These are phyloP conservation scores for Drosophila anomalata DNA, from an alignment of 2,888 invertebrate species.

Conservation along the genomic window DNA sequence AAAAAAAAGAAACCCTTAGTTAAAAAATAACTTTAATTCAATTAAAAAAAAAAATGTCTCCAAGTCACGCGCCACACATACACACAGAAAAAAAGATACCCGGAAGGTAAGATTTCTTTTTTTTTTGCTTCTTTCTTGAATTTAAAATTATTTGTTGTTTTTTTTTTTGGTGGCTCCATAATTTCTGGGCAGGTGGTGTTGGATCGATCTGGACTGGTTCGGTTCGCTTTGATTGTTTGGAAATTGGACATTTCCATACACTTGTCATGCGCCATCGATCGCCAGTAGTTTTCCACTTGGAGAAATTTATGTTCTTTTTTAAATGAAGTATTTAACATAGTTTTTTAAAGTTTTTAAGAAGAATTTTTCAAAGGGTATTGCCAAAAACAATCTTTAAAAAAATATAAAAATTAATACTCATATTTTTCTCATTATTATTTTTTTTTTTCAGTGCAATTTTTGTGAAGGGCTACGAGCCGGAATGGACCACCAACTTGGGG, in stretches of 20 bases:
- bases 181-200: conserved; percentile 11
- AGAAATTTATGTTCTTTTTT: neutral
- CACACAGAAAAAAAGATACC: conserved; percentile 5
- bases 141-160: conserved; percentile 3
- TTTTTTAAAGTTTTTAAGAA: too few species aligned
- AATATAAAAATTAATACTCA: neutral
- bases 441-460: conserved; percentile 22
- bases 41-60: conserved; percentile 5
- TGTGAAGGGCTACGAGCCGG: conserved; percentile 51
- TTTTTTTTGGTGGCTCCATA: conserved; percentile 1
- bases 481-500: conserved; percentile 36
- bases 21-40: conserved; percentile 8
- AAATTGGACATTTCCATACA: conserved; percentile 59
- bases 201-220: conserved; percentile 26
- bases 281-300: conserved; percentile 12
- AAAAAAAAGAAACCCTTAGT: too few species aligned
- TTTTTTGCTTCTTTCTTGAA: neutral
- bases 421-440: too few species aligned
- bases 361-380: too few species aligned
- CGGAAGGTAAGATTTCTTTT: conserved; percentile 15
- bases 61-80: conserved; percentile 16
- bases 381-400: too few species aligned
- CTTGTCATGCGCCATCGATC: conserved; percentile 53
- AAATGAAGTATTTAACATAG: too few species aligned
- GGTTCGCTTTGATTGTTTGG: conserved; percentile 39